Evolutionary conservation across 2,888 invertebrate species (phyloP), one percentile per base, ranked within the genome.

Genomic region (Oligia strigilis): DNA sequence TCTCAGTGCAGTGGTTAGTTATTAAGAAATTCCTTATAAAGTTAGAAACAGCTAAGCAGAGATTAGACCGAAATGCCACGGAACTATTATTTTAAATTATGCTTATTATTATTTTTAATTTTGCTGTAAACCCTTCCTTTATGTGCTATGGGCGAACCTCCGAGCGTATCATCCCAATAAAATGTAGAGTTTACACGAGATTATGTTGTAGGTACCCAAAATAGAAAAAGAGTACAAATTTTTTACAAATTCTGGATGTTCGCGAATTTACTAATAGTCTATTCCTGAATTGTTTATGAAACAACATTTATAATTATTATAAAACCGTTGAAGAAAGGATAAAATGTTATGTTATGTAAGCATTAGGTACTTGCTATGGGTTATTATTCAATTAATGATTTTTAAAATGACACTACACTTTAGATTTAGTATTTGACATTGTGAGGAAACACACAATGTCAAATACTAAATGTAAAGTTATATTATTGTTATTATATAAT

Each of bases 81-180:
- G 11, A 75, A 79, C 55, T 72, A 72, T 81, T 40, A 55, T 70
- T 77, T 75, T 75, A 72, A 75, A 81, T 77, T 75, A 72, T 29
- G 29, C 29, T 29, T 29, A 29, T 29, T 29, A 29, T 36, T 75
- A 84, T 87, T 84, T 75, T 72, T 74, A 71, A 74, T 72, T 62
- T 72, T 65, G 13, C 23, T 14, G 73, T 77, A 88, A 88, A 81
- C 88, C 72, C 77, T 88, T 70, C 69, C 70, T 80, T 66, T 77
- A 64, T 52, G 75, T 70, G 75, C 49, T 60, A 66, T 23, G 60
- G 29, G 74, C 19, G 40, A 72, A 65, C 40, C 67, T 81, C 69
- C 14, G 55, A 65, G 40, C 62, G 65, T 75, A 72, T 72, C 58
- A 49, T 52, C 72, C 65, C 64, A 74, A 40, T 88, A 85, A 88